These are phyloP conservation scores for Drosophila melanosoma DNA, from an alignment of 2,888 invertebrate genomes.

Conservation along the genomic window DNA sequence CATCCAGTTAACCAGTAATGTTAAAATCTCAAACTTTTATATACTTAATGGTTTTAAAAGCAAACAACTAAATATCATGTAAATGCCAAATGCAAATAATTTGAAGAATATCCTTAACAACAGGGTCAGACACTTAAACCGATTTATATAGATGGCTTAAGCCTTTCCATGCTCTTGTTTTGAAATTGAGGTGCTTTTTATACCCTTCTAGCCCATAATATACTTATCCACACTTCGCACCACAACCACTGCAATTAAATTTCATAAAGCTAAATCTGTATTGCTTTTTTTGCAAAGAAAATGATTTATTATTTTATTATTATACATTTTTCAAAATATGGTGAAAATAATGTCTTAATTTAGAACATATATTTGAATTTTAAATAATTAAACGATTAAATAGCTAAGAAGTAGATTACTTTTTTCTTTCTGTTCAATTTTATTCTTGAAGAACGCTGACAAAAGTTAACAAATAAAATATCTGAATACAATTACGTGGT, in stretches of 20 bases:
- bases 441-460: constrained; percentile 1
- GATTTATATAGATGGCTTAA: not conserved
- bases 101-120: not conserved
- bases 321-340: not conserved
- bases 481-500: constrained; percentile 45
- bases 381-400: not conserved
- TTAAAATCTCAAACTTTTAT: not conserved
- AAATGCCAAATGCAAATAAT: not conserved
- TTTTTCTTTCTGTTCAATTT: not conserved
- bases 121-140: not conserved
- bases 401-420: not conserved
- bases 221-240: not conserved
- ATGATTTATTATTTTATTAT: not conserved
- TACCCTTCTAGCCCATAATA: not conserved
- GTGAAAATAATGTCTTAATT: not conserved
- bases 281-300: not conserved
- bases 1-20: not conserved
- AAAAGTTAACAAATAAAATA: not conserved
- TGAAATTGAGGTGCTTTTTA: not conserved
- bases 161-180: not conserved
- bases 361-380: not conserved
- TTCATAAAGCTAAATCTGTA: too few species aligned
- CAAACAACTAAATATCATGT: not conserved
- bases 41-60: not conserved
- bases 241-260: not conserved